Evolutionary conservation across 53 echinoderm and acorn worm genomes (phyloP).

Genomic region (Henricia sp.): DNA sequence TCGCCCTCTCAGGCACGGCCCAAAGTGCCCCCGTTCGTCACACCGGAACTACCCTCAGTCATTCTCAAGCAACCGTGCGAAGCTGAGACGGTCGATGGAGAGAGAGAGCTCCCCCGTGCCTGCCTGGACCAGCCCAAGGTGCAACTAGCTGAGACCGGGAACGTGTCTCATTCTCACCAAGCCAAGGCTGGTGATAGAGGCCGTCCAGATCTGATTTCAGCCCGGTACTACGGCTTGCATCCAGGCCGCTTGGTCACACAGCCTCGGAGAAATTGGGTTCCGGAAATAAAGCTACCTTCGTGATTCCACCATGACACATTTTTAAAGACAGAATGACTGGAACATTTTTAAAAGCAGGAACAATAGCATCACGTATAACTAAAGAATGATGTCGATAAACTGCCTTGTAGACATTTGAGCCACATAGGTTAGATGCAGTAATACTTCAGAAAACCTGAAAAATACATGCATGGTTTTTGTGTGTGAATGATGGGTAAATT

Average conservation of each 20-base stretch:
- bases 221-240: constrained; percentile 1
- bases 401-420: too few relatives aligned
- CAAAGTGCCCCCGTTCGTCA: constrained; percentile 30
- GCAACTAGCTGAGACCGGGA: background rate
- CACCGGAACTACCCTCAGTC: constrained; percentile 62
- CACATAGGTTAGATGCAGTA: too few relatives aligned
- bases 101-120: background rate
- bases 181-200: constrained; percentile 30
- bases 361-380: too few relatives aligned
- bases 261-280: background rate
- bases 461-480: too few relatives aligned
- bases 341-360: too few relatives aligned
- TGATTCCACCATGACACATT: too few relatives aligned
- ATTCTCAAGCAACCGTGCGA: constrained; percentile 57
- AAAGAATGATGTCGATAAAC: too few relatives aligned
- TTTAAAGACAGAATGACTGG: too few relatives aligned
- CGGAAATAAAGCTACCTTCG: background rate
- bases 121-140: background rate
- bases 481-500: too few relatives aligned
- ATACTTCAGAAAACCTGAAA: too few relatives aligned
- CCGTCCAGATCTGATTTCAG: constrained; percentile 29
- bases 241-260: constrained; percentile 1
- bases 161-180: background rate
- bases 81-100: background rate
- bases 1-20: background rate